Percentiles rank a stretch among this genome's conserved stretches.
Conservation (phyloP, 1,140 invertebrate species). For the Mizuhopecten yessoensis region DNA sequence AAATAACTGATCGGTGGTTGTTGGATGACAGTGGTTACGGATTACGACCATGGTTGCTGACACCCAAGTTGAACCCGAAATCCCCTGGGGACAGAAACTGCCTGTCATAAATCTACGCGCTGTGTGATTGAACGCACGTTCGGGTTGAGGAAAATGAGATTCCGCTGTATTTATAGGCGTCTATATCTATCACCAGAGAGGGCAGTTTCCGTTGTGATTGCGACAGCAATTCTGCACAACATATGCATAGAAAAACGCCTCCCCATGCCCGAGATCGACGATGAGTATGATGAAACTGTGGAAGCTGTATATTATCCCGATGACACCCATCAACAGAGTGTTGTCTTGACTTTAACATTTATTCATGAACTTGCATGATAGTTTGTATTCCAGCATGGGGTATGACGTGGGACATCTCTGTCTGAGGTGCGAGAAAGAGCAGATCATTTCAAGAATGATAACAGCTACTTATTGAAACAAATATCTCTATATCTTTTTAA, state of each 20-base stretch:
- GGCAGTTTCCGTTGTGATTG: conserved; percentile 24
- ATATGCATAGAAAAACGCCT: background rate
- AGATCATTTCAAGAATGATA: no score
- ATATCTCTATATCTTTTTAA: no score
- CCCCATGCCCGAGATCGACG: background rate
- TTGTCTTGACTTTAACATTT: background rate
- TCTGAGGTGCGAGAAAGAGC: no score
- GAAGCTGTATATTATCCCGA: background rate
- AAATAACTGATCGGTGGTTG: conserved; percentile 40
- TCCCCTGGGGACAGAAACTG: background rate
- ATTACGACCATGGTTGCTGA: conserved; percentile 46
- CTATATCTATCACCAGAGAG: background rate
- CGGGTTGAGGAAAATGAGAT: conserved; percentile 34
- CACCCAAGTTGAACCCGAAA: background rate
- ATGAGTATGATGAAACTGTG: background rate
- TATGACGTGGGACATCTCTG: no score
- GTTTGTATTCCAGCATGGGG: no score
- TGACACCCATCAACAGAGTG: background rate
- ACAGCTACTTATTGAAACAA: no score
- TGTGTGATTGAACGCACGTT: conserved; percentile 35
- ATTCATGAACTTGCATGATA: no score
- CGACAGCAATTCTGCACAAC: conserved; percentile 34
- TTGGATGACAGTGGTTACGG: conserved; percentile 48
- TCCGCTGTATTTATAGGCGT: background rate
- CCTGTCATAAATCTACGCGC: background rate